Conservation (phyloP, 2,113 vertebrate genomes). For the Embiotoca jacksoni region DNA sequence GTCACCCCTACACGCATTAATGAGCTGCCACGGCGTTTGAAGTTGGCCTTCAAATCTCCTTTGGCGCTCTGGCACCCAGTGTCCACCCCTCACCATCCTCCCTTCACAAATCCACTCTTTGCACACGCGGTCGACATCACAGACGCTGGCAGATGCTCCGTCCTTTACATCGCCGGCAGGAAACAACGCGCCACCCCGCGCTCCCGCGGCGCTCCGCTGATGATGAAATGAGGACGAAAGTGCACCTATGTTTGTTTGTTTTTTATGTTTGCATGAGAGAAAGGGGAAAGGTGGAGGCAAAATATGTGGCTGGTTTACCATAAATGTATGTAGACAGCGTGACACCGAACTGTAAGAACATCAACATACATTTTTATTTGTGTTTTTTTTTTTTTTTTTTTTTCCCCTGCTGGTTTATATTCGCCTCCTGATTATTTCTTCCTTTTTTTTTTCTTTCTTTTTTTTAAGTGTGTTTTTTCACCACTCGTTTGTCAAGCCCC, state of each 20-base stretch:
- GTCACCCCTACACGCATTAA: slow-evolving; percentile 77
- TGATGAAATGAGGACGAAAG: slow-evolving; percentile 49
- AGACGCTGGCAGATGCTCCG: slow-evolving; percentile 37
- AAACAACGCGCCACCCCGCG: slow-evolving; percentile 11
- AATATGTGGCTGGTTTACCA: too few relatives aligned
- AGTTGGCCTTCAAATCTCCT: slow-evolving; percentile 79
- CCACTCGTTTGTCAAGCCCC: slow-evolving; percentile 37
- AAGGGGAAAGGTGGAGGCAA: too few relatives aligned
- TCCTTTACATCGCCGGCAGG: slow-evolving; percentile 61
- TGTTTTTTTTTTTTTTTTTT: not conserved
- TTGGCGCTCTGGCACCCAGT: slow-evolving; percentile 59
- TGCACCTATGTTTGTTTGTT: slow-evolving; percentile 30
- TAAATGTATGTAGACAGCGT: too few relatives aligned
- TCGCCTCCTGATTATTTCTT: slow-evolving; percentile 48
- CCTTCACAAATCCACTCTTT: slow-evolving; percentile 33
- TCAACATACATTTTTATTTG: too few relatives aligned
- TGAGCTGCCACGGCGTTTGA: slow-evolving; percentile 77
- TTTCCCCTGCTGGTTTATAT: slow-evolving; percentile 18
- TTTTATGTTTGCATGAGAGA: too few relatives aligned
- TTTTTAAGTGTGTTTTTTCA: slow-evolving; percentile 19
- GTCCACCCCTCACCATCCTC: slow-evolving; percentile 50
- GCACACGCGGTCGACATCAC: slow-evolving; percentile 48
- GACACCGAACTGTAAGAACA: too few relatives aligned
- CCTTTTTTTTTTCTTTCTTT: slow-evolving; percentile 7
- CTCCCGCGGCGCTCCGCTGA: slow-evolving; percentile 27